A percentile compares a stretch with the other conserved stretches of the same genome.
Conservation (phyloP, 2,113 vertebrate genomes). For the Anguilla rostrata region DNA sequence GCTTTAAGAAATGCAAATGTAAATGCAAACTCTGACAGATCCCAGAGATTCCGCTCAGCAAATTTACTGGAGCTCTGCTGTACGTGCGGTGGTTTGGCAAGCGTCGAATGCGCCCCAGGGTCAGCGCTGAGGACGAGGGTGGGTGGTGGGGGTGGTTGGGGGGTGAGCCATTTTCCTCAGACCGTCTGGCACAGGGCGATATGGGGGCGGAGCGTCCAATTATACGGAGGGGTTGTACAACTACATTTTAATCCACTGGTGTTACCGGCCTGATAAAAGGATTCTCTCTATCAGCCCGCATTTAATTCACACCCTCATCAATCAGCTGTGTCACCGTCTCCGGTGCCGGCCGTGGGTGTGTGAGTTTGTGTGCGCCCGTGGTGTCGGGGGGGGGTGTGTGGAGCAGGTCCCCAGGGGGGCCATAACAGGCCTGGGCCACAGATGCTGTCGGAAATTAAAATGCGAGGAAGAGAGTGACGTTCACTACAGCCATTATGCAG, state of each 20-base stretch:
- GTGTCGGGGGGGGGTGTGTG: conserved; percentile 61
- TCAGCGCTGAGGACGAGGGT: too few relatives aligned
- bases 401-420: conserved; percentile 47
- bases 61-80: too few relatives aligned
- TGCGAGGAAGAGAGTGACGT: conserved; percentile 62
- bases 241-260: conserved; percentile 80
- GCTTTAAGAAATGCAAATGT: neutral
- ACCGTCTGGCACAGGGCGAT: conserved; percentile 65
- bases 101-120: too few relatives aligned
- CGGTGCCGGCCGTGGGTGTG: conserved; percentile 47
- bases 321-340: conserved; percentile 65
- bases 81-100: too few relatives aligned
- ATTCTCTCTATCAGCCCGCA: conserved; percentile 75
- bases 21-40: neutral
- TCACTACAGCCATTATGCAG: conserved; percentile 62
- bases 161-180: conserved; percentile 53
- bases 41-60: too few relatives aligned
- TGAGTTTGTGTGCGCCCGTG: conserved; percentile 61
- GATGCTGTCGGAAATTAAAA: conserved; percentile 75
- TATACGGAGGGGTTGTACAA: conserved; percentile 72
- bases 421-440: conserved; percentile 67
- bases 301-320: conserved; percentile 78
- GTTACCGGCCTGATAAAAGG: conserved; percentile 74
- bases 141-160: neutral
- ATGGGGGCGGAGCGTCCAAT: conserved; percentile 61